Evolutionary conservation across 1,140 invertebrate species (phyloP).

Genomic region (Trachymyrmex septentrionalis): DNA sequence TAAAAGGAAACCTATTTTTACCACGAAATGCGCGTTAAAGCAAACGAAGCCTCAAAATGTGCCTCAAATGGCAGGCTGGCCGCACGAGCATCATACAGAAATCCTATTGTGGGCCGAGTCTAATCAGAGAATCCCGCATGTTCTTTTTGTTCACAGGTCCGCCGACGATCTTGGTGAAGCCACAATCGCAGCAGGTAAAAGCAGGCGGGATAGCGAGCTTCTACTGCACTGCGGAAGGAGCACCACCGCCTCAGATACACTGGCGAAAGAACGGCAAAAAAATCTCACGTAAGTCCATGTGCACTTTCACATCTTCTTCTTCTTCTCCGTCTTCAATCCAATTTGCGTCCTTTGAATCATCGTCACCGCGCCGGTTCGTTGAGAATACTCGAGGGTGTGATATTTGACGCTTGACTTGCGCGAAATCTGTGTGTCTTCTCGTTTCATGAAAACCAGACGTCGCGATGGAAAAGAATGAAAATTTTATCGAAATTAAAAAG

Average conservation of each 20-base stretch:
- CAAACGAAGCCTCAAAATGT: constrained; percentile 21
- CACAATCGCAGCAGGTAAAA: constrained; percentile 94
- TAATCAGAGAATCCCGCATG: constrained; percentile 61
- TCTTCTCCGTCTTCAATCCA: no score
- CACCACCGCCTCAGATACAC: constrained; percentile 94
- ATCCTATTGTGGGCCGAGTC: constrained; percentile 40
- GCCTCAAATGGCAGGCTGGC: background rate
- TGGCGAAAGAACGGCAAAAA: constrained; percentile 97
- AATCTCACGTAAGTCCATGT: constrained; percentile 90
- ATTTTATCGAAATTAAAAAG: constrained; percentile 61
- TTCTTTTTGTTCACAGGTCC: constrained; percentile 91
- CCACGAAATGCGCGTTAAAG: background rate
- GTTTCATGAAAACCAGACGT: background rate
- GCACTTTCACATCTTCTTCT: background rate
- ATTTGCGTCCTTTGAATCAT: background rate
- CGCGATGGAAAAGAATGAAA: constrained; percentile 15
- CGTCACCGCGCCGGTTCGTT: background rate
- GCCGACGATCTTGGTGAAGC: constrained; percentile 95
- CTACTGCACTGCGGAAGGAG: constrained; percentile 96
- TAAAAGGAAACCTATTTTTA: constrained; percentile 18
- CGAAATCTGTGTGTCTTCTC: background rate
- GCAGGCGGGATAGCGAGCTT: constrained; percentile 97
- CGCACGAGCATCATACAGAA: background rate
- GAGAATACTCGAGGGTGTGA: background rate
- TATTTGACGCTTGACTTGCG: background rate